Base-by-base conservation (phyloP, 2,888 invertebrate species). In the Sisyra terminalis region DNA sequence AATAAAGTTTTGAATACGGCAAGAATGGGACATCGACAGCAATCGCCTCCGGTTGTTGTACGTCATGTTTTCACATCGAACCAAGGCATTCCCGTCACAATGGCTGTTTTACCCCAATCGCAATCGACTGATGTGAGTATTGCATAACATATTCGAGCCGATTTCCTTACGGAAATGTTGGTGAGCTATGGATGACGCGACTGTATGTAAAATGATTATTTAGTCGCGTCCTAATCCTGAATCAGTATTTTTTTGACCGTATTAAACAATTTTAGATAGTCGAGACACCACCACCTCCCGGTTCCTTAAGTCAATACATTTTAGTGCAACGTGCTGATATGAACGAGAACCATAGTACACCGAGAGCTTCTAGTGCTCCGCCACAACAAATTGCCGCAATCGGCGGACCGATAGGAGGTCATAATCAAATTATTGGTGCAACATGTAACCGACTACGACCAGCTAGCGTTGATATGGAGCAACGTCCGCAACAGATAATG, bases 331-430 rank as follows among this genome's bases (percentile, higher is more conserved):
- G 84, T 45, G 78, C 81, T 10, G 71, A 67, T 3, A 64, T 72
- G 46, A 66, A 69, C 8, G 70, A 71, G 43, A 74, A 74, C 38
- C 75, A 71, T 53, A 73, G 75, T 42, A 78, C 81, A 6, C 86
- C 87, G 1, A 69, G 88, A 42, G 86, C 88, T 1, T 85, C 86
- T 1, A 87, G 86, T 57, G 87, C 88, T 2, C 87, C 86, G 10
- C 83, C 87, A 9, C 47, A 49, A 18, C 59, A 59, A 35, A 46
- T 46, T n/a, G 46, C 48, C 13, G 24, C 18, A 5, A 11, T 15
- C 14, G 50, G 45, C 7, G 30, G 36, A 6, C 11, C 11, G 31
- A 3, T 41, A 8, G 34, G 17, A 9, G 43, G 38, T 29, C 11
- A 29, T 10, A 18, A 15, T 29, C 15, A 16, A 34, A 15, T 42